phyloP scores from a whole-genome alignment of 2,113 vertebrate genomes.

The Xenus cinereus region DNA sequence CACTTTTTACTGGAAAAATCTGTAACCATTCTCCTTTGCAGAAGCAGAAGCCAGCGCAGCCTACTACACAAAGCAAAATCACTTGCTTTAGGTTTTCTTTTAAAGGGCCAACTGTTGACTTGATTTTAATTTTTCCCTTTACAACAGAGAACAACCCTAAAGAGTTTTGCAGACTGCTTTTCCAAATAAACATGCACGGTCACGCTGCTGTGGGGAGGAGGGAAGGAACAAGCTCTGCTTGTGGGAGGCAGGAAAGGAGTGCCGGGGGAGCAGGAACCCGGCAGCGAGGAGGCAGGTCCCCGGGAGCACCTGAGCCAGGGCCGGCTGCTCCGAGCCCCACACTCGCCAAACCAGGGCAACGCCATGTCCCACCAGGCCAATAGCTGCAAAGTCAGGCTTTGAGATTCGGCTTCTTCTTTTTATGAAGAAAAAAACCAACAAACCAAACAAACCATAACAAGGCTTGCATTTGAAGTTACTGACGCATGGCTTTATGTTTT shows the following conservation, averaged over 20 bases:
- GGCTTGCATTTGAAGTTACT: neutral
- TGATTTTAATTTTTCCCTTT: neutral
- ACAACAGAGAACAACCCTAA: neutral
- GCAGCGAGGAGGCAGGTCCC: neutral
- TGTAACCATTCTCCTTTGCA: neutral
- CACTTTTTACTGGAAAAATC: neutral
- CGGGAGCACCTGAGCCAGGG: neutral
- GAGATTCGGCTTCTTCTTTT: neutral
- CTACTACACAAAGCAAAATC: neutral
- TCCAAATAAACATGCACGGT: neutral
- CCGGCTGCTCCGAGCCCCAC: neutral
- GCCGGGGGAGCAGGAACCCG: neutral
- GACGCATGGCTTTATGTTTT: neutral
- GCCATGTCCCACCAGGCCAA: rapidly evolving
- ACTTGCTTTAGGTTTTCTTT: neutral
- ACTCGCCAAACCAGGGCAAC: rapidly evolving
- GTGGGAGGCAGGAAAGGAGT: neutral
- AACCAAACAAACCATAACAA: neutral
- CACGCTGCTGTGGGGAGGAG: neutral
- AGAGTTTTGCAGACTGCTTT: neutral
- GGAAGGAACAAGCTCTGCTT: neutral
- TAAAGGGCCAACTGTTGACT: neutral
- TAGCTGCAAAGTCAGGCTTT: neutral
- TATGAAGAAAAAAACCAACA: neutral
- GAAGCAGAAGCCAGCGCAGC: neutral